Evolutionary conservation across 2,888 invertebrate genomes (phyloP).

Genomic region (Calameuta pallipes): DNA sequence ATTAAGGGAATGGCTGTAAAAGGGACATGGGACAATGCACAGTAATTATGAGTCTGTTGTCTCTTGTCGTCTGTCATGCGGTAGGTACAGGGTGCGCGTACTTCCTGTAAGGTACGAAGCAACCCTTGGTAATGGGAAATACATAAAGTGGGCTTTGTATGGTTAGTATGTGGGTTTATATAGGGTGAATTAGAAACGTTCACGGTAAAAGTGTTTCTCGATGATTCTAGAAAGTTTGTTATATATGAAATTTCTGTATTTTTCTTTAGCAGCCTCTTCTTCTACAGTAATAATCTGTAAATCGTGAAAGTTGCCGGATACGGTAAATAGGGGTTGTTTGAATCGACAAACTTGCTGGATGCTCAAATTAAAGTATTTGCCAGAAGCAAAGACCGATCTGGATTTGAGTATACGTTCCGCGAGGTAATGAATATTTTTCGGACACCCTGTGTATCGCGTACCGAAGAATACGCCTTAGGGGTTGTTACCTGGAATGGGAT

Average conservation of each 20-base stretch:
- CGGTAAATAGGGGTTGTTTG: background rate
- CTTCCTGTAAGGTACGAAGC: background rate
- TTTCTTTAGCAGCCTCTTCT: background rate
- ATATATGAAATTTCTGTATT: too few species aligned
- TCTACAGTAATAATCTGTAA: background rate
- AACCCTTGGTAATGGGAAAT: background rate
- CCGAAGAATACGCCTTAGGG: background rate
- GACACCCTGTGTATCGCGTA: background rate
- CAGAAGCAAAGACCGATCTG: background rate
- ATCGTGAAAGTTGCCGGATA: background rate
- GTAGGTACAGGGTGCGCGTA: background rate
- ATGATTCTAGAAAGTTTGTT: background rate
- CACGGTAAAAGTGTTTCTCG: background rate
- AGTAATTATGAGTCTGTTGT: conserved; percentile 5
- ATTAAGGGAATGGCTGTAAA: conserved; percentile 3
- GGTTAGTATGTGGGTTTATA: background rate
- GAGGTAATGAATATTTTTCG: background rate
- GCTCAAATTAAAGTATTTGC: background rate
- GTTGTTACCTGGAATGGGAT: background rate
- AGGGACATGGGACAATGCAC: background rate
- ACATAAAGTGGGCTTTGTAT: background rate
- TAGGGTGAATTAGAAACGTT: background rate
- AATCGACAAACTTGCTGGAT: background rate
- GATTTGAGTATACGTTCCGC: too few species aligned
- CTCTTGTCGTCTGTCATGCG: background rate